Base-by-base conservation (phyloP, 2,888 invertebrate species). In the Petrophora chlorosata region DNA sequence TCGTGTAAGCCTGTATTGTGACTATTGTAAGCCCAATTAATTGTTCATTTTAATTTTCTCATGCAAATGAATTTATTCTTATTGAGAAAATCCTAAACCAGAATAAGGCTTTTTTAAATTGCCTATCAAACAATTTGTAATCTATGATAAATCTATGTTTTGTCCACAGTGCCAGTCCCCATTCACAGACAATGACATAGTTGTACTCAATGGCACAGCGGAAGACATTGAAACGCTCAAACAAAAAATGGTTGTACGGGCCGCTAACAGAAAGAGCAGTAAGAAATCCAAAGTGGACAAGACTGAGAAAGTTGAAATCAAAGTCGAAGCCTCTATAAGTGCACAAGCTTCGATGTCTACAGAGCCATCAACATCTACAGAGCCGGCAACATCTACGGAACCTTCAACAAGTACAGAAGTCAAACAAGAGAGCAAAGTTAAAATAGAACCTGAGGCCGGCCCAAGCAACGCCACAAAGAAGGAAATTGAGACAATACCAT, bases 141-240 rank as follows among this genome's bases (percentile, higher is more conserved):
- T n/a, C n/a, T n/a, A n/a, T n/a, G n/a, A n/a, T n/a, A n/a, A n/a
- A n/a, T n/a, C 7, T 45, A 13, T 41, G 23, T 17, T 52, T 39
- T 52, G 15, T 56, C 82, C 78, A 33, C 84, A 94, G 90, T 99
- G 98, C 80, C 97, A 96, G 62, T 91, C 93, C 69, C 92, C 95
- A 0, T 97, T 95, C 73, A 90, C 90, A 5, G 91, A 94, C 35
- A 93, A 94, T 56, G 98, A 99, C 79, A 85, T 98, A 5, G 93
- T 99, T 17, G 89, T 96, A n/a, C 87, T 99, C 16, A 99, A 99
- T 86, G 96, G 96, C 36, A 93, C 92, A 59, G 95, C 96, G 8
- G 95, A 96, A 57, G 97, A 98, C 65, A 73, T 96, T 47, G 92
- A 92, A 26, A 56, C 88, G 16, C 92, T 97, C 73, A 91, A 86